These are phyloP conservation scores for Coelogynopora nodosa DNA, from an alignment of 2,888 invertebrate species.

Conservation along the genomic window DNA sequence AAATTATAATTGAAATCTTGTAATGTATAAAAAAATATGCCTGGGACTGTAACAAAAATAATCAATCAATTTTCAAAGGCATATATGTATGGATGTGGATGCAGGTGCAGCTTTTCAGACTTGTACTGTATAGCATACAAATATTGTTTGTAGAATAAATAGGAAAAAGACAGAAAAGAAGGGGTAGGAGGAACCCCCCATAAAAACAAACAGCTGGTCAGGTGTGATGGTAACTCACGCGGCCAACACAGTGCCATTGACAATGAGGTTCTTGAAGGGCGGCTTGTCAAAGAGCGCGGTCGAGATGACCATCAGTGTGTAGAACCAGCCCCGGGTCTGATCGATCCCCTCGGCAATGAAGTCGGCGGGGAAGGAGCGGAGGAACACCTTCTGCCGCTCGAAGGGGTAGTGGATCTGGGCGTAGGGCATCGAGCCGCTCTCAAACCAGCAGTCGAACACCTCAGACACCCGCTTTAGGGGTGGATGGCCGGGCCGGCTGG, in stretches of 20 bases:
- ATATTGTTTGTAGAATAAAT: too few relatives aligned
- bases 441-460: slow-evolving; percentile 99
- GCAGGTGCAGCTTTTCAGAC: too few relatives aligned
- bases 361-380: slow-evolving; percentile 89
- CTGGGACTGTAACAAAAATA: too few relatives aligned
- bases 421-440: slow-evolving; percentile 98
- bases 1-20: too few relatives aligned
- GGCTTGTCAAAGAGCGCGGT: slow-evolving; percentile 90
- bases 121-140: too few relatives aligned
- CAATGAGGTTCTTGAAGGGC: slow-evolving; percentile 94
- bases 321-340: slow-evolving; percentile 97
- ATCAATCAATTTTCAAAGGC: too few relatives aligned
- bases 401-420: slow-evolving; percentile 63
- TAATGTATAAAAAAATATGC: too few relatives aligned
- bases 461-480: slow-evolving; percentile 79
- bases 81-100: too few relatives aligned
- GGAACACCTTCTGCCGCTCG: slow-evolving; percentile 74
- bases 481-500: slow-evolving; percentile 73
- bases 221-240: not conserved
- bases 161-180: too few relatives aligned
- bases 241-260: slow-evolving; percentile 65
- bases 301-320: slow-evolving; percentile 91
- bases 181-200: too few relatives aligned
- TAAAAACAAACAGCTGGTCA: too few relatives aligned
- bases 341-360: slow-evolving; percentile 99